Base-by-base conservation (phyloP, 2,113 vertebrate genomes). In the Tragelaphus imberbis region DNA sequence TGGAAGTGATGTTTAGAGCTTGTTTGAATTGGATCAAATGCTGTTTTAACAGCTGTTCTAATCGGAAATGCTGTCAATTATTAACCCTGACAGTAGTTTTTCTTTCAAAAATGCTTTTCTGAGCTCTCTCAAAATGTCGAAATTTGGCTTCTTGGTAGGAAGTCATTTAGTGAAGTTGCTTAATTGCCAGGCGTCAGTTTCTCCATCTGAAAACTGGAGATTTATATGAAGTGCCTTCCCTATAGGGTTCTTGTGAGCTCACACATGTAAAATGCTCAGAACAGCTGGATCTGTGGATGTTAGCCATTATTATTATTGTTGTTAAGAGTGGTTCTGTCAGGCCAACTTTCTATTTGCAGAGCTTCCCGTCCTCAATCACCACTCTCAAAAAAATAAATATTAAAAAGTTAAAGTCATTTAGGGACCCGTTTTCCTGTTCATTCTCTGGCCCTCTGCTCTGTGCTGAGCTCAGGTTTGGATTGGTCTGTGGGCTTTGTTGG, bases 31-130 rank as follows among this genome's bases (percentile, higher is more conserved):
- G 98, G 98, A 98, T 82, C 92, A 4, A 27, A 65, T 80, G 96
- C 96, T 98, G 97, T 98, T 98, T 98, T 94, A 97, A 98, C 98
- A 98, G 98, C 98, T 98, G 98, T 95, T 68, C 6, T 1, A 3
- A 40, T 97, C 23, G 23, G 77, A 56, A 44, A 82, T 81, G 93
- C 96, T 79, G 97, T 97, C 96, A 79, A 61, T 80, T 27, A 23
- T 98, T 97, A 98, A 98, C 98, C 86, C 90, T 11, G 84, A 91
- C 2, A 15, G 95, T 97, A 80, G 30, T 53, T 96, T 98, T 95
- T 84, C 94, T 92, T 98, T 97, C 59, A 94, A 94, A 97, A 95
- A 79, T 75, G 49, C 89, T 96, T 93, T 88, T 92, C 65, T 47
- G 40, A 91, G 53, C 55, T 58, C 63, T 95, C 61, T 88, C 61